Conservation (phyloP, 2,113 vertebrate species). For the Onychostruthus taczanowskii region DNA sequence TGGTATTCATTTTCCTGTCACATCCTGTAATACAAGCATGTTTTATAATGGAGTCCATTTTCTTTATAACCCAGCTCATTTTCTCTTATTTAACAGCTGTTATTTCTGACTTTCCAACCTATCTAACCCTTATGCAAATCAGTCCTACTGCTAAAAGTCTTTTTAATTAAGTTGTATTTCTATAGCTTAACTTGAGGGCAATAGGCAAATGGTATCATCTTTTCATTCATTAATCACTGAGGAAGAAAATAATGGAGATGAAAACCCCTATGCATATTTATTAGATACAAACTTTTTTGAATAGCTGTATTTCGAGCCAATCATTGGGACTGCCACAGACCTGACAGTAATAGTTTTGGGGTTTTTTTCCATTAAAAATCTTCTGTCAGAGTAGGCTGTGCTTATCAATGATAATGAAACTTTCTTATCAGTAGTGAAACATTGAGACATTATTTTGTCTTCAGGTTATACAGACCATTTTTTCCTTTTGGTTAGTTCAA, state of each 20-base stretch:
- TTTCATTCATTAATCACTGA: background rate
- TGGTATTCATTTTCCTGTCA: background rate
- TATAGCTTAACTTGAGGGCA: background rate
- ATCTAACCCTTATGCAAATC: background rate
- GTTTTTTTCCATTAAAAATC: background rate
- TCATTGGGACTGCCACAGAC: background rate
- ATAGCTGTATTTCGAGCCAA: background rate
- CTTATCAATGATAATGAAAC: background rate
- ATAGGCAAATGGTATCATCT: background rate
- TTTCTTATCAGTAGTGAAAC: background rate
- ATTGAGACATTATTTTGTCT: background rate
- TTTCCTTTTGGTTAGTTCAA: background rate
- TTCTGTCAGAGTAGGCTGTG: background rate
- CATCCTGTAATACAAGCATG: background rate
- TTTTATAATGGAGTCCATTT: background rate
- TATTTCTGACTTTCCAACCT: conserved; percentile 3
- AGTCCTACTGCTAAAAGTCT: background rate
- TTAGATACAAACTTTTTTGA: background rate
- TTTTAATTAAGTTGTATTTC: background rate
- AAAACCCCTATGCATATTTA: background rate
- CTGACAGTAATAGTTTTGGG: background rate
- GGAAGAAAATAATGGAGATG: background rate
- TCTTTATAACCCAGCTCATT: background rate
- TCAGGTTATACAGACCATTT: background rate
- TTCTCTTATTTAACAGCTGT: background rate